A percentile compares a stretch with the other conserved stretches of the same genome.
Conservation (phyloP, 2,888 invertebrate genomes). For the Meta bourneti region DNA sequence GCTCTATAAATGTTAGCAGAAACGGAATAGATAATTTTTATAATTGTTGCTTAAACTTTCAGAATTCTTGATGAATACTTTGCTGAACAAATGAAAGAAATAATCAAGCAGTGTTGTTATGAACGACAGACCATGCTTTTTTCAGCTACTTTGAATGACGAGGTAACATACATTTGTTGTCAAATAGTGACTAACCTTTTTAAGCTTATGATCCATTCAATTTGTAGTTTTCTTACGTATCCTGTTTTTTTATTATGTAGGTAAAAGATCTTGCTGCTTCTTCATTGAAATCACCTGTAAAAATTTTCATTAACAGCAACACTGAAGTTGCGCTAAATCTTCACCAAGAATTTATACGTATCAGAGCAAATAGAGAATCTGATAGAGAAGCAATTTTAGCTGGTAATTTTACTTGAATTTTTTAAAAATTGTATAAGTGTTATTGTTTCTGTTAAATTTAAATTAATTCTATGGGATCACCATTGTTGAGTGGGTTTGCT, state of each 20-base stretch:
- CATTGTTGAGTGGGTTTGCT: no score
- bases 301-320: conserved; percentile 97
- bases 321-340: conserved; percentile 97
- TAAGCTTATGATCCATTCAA: neutral
- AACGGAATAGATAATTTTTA: no score
- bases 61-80: conserved; percentile 99
- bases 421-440: no score
- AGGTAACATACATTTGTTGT: conserved; percentile 85
- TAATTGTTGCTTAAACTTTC: neutral
- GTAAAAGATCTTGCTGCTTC: conserved; percentile 94
- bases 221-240: neutral
- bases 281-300: conserved; percentile 94
- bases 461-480: no score
- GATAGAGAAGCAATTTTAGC: conserved; percentile 94
- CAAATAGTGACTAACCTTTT: neutral
- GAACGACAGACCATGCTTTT: conserved; percentile 97
- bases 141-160: conserved; percentile 99
- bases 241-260: conserved; percentile 78
- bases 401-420: conserved; percentile 60
- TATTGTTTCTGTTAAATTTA: no score
- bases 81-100: conserved; percentile 99
- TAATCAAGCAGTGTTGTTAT: conserved; percentile 93
- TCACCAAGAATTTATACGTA: conserved; percentile 96
- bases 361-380: conserved; percentile 92
- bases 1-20: no score